These are phyloP conservation scores for Poeciliopsis infans DNA, from an alignment of 2,797 vertebrate species.

Conservation along the genomic window DNA sequence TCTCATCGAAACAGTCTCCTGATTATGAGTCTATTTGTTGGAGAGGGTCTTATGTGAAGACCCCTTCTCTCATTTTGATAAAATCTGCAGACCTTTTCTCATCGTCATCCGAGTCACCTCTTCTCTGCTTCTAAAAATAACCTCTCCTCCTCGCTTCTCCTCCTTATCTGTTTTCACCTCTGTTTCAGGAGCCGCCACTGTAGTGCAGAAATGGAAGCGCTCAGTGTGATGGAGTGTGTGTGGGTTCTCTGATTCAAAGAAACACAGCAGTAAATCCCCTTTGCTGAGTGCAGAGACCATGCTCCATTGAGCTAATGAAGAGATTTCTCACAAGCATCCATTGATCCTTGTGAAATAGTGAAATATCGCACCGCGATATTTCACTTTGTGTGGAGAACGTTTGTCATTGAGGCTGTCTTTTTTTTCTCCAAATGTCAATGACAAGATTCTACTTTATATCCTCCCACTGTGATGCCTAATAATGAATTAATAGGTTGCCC, in stretches of 20 bases:
- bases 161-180: conserved; percentile 41
- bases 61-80: conserved; percentile 2
- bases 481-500: conserved; percentile 36
- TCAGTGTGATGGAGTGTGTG: conserved; percentile 22
- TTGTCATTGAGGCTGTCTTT: conserved; percentile 52
- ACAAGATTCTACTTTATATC: conserved; percentile 6
- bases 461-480: conserved; percentile 5
- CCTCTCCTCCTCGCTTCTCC: conserved; percentile 37
- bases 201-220: conserved; percentile 33
- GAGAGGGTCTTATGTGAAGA: not conserved
- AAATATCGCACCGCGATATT: conserved; percentile 48
- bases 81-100: conserved; percentile 34
- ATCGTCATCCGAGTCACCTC: conserved; percentile 54
- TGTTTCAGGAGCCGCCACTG: conserved; percentile 37
- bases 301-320: conserved; percentile 70
- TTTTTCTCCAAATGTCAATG: not conserved
- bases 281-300: conserved; percentile 36
- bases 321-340: conserved; percentile 53
- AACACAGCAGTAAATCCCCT: conserved; percentile 44
- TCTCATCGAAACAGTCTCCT: not conserved
- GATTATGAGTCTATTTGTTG: not conserved
- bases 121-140: conserved; percentile 66
- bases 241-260: conserved; percentile 52
- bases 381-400: conserved; percentile 35
- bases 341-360: no score